Evolutionary conservation across 2,113 vertebrate genomes (phyloP).

Genomic region (Pseudorhombus dupliciocellatus): DNA sequence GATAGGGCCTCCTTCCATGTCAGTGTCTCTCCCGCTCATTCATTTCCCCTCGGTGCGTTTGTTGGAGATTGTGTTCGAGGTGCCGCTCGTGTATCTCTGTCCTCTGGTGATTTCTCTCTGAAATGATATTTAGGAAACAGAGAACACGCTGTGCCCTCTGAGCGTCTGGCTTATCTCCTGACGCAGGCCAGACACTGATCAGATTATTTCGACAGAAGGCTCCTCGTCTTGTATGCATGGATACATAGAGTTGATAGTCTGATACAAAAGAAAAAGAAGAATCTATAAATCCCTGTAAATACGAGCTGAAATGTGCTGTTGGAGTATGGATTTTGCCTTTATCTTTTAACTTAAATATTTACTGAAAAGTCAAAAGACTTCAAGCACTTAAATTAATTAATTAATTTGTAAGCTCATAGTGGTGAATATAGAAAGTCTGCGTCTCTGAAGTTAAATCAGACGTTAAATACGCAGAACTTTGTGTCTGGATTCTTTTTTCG

Average conservation of each 20-base stretch:
- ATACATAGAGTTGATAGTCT: not conserved
- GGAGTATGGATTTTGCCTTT: not conserved
- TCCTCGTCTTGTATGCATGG: not conserved
- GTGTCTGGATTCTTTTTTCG: too few species aligned
- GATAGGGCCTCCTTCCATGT: slow-evolving; percentile 48
- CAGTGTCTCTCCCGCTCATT: slow-evolving; percentile 22
- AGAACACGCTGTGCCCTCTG: not conserved
- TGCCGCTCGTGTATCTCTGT: slow-evolving; percentile 5
- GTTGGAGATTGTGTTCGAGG: slow-evolving; percentile 46
- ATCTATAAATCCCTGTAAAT: not conserved
- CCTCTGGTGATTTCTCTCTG: slow-evolving; percentile 39
- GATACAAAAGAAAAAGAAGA: not conserved
- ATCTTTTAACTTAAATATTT: not conserved
- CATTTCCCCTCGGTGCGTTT: slow-evolving; percentile 28
- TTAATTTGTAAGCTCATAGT: not conserved
- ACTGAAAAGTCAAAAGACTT: too few species aligned
- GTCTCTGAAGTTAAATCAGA: too few species aligned
- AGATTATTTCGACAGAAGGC: slow-evolving; percentile 3
- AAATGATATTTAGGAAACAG: slow-evolving; percentile 22
- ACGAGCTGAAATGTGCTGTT: not conserved
- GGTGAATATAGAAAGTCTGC: too few species aligned
- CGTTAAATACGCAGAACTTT: too few species aligned
- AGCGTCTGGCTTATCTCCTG: slow-evolving; percentile 8
- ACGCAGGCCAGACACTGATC: not conserved
- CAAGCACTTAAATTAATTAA: not conserved